phyloP scores from a whole-genome alignment of 2,888 invertebrate species.

The Lapara coniferarum region DNA sequence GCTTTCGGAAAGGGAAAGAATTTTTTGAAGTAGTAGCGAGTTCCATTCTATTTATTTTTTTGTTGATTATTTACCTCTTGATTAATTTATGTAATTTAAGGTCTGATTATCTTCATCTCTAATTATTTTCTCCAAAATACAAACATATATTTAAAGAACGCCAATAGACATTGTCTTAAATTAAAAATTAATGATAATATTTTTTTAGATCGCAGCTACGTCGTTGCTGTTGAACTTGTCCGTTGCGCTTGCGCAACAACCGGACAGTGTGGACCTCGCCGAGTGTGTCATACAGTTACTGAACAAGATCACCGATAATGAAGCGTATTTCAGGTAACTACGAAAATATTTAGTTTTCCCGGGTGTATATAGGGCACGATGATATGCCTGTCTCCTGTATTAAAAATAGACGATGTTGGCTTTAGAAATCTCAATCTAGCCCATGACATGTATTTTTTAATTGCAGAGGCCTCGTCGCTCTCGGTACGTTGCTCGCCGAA shows the following conservation, averaged over 20 bases:
- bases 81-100: too few relatives aligned
- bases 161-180: too few relatives aligned
- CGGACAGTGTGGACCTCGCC: constrained; percentile 80
- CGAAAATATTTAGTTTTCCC: too few relatives aligned
- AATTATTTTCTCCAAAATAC: too few relatives aligned
- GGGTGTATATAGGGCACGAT: too few relatives aligned
- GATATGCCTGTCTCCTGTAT: neutral
- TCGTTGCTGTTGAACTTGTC: constrained; percentile 89
- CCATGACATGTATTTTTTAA: constrained; percentile 14
- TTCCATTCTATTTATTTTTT: too few relatives aligned
- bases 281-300: constrained; percentile 83
- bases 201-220: constrained; percentile 87
- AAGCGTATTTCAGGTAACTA: constrained; percentile 86
- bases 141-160: too few relatives aligned
- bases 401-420: neutral
- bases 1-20: too few relatives aligned
- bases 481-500: constrained; percentile 87
- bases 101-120: too few relatives aligned
- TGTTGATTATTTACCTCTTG: too few relatives aligned
- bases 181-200: too few relatives aligned
- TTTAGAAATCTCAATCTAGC: neutral
- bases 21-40: too few relatives aligned
- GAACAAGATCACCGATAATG: constrained; percentile 84
- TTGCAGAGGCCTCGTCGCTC: constrained; percentile 88
- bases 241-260: constrained; percentile 83